Base-by-base conservation (phyloP, 2,888 invertebrate species). In the Himalopsyche japonica region DNA sequence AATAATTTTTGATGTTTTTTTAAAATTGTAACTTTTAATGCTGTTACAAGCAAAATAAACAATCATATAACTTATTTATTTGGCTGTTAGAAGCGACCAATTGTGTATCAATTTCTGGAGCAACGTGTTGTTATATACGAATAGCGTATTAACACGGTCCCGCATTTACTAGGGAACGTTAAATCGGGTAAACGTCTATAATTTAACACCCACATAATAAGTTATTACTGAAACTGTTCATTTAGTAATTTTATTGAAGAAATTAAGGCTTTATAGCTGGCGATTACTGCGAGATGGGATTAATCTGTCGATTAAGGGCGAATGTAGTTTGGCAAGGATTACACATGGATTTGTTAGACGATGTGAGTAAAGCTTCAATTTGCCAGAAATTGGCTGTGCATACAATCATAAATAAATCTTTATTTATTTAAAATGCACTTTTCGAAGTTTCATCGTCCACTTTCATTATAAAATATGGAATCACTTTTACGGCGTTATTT, bases 231-330 rank as follows among this genome's bases (percentile, higher is more conserved):
- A 79, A 83, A 83, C 82, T 79, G 82, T 83, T 83, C 70, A 83
- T 79, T 83, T 79, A 70, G 82, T 83, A 83, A 83, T 84, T 81
- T 84, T 81, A 84, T 81, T 81, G 78, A 43, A 43, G 81, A 78
- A 84, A 80, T 81, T 78, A 76, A 70, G 81, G 82, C 79, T 83
- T 79, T 70, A 83, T 47, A 43, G 82, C 79, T 37, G 64, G 57
- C 84, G 81, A 81, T 84, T 77, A 84, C 84, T 81, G 84, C 84
- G 76, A 76, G 77, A 47, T 78, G 37, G 83, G 84, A 84, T 84
- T 84, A 84, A 49, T 78, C 57, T 84, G 81, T 84, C 84, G 84
- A 84, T 84, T 81, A 81, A 84, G 84, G 84, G 34, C 34, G 81
- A 84, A 84, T 84, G 81, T 80, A 84, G 81, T 81, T 84, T 34